Conservation (phyloP, 1,140 invertebrate species). For the Dysdera silvatica region DNA sequence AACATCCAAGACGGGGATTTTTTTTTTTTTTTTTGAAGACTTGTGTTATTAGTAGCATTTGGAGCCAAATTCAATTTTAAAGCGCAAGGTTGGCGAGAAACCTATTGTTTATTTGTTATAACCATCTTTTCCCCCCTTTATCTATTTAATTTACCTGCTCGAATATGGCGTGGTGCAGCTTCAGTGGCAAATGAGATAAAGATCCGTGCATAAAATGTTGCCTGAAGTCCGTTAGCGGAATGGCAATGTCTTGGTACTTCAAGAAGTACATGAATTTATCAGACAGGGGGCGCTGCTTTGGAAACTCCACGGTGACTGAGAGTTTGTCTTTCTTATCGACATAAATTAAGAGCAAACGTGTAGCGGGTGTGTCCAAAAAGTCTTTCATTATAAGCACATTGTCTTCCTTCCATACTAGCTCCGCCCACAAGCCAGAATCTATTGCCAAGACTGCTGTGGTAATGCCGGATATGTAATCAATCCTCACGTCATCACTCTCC, state of each 20-base stretch:
- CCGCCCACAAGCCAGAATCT: conserved; percentile 1
- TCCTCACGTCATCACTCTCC: conserved; percentile 5
- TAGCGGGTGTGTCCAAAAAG: conserved; percentile 7
- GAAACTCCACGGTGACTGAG: background rate
- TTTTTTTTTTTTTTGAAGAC: too few species aligned
- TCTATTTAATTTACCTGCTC: conserved; percentile 9
- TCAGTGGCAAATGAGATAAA: conserved; percentile 6
- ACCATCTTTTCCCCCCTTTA: too few species aligned
- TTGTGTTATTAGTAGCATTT: too few species aligned
- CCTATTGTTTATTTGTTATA: too few species aligned
- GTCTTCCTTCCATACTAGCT: conserved; percentile 17
- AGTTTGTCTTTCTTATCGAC: conserved; percentile 9
- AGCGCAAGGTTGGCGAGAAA: too few species aligned
- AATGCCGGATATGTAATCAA: conserved; percentile 7
- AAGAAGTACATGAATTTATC: conserved; percentile 3
- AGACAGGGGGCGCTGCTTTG: background rate
- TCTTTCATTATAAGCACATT: conserved; percentile 12
- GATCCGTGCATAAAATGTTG: background rate
- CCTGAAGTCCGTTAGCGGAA: conserved; percentile 3
- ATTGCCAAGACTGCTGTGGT: background rate
- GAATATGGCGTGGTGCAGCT: conserved; percentile 2
- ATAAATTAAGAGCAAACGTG: conserved; percentile 3
- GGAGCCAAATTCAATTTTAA: too few species aligned
- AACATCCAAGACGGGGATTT: too few species aligned
- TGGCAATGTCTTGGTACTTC: background rate